phyloP scores from a whole-genome alignment of 1,140 invertebrate species.

The Drosophila punjabiensis region DNA sequence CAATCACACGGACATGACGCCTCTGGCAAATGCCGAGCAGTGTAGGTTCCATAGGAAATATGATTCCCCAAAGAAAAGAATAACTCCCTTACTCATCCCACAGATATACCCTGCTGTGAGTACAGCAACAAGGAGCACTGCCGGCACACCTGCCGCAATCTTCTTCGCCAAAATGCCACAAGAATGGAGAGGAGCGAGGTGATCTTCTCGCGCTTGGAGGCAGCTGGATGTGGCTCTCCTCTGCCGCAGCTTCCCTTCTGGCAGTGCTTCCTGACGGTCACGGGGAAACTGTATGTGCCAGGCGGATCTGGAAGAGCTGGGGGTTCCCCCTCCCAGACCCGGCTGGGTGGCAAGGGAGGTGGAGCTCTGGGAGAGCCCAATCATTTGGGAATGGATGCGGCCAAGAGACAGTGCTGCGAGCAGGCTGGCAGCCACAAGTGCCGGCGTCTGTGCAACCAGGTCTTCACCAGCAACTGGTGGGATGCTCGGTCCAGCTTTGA shows the following conservation, averaged over 20 bases:
- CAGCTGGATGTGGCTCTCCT: conserved; percentile 90
- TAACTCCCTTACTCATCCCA: not conserved
- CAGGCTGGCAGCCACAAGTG: conserved; percentile 90
- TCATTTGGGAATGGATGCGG: conserved; percentile 91
- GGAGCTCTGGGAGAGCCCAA: conserved; percentile 33
- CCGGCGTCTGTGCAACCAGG: conserved; percentile 91
- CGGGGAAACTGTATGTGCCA: conserved; percentile 74
- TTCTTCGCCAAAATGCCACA: conserved; percentile 55
- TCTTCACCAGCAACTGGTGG: conserved; percentile 93
- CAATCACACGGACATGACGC: conserved; percentile 89
- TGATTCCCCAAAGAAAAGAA: fast-evolving
- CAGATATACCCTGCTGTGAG: conserved; percentile 94
- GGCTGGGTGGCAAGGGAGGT: conserved; percentile 56
- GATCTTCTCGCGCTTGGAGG: conserved; percentile 86
- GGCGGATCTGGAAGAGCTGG: conserved; percentile 46
- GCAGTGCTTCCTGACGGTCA: conserved; percentile 89
- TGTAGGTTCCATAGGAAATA: conserved; percentile 86
- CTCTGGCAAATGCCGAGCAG: conserved; percentile 89
- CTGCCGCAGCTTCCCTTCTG: conserved; percentile 89
- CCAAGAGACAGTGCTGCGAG: conserved; percentile 94
- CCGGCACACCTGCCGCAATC: conserved; percentile 88
- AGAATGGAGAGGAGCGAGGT: conserved; percentile 74
- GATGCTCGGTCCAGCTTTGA: conserved; percentile 91
- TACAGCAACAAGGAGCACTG: conserved; percentile 89
- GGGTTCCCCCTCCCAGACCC: conserved; percentile 23